Evolutionary conservation across 2,113 vertebrate species (phyloP).

Genomic region (Trachemys scripta): DNA sequence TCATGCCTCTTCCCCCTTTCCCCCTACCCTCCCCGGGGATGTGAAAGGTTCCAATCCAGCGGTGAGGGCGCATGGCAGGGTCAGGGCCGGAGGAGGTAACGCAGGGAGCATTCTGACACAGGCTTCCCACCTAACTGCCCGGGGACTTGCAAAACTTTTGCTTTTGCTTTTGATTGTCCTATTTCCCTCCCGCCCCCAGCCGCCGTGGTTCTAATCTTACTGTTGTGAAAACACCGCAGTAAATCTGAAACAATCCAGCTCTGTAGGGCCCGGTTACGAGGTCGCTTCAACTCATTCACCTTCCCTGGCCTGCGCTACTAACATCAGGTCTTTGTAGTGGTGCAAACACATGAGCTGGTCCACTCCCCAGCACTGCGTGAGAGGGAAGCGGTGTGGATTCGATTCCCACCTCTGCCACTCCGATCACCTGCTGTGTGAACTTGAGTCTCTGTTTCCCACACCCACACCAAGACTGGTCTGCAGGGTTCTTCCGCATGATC

Average conservation of each 20-base stretch:
- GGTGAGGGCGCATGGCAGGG: rapidly evolving
- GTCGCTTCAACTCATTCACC: background rate
- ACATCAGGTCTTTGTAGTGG: background rate
- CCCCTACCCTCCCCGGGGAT: background rate
- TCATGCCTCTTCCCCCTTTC: too few species aligned
- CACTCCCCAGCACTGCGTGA: background rate
- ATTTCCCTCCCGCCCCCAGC: background rate
- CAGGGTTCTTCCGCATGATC: background rate
- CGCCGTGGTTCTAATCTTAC: background rate
- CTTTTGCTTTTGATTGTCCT: background rate
- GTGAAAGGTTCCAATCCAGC: rapidly evolving
- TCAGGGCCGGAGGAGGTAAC: background rate
- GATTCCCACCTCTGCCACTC: background rate
- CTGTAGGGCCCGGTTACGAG: background rate
- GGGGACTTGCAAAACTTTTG: rapidly evolving
- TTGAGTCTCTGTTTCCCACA: background rate
- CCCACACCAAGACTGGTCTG: background rate
- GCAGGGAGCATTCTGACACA: background rate
- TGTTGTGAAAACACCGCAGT: background rate
- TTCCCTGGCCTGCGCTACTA: background rate
- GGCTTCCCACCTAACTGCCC: background rate
- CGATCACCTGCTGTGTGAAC: background rate
- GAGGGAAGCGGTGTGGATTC: background rate
- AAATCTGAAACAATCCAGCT: background rate
- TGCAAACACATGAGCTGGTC: background rate